These are phyloP conservation scores for Spodoptera frugiperda DNA, from an alignment of 1,140 invertebrate genomes.

Conservation along the genomic window DNA sequence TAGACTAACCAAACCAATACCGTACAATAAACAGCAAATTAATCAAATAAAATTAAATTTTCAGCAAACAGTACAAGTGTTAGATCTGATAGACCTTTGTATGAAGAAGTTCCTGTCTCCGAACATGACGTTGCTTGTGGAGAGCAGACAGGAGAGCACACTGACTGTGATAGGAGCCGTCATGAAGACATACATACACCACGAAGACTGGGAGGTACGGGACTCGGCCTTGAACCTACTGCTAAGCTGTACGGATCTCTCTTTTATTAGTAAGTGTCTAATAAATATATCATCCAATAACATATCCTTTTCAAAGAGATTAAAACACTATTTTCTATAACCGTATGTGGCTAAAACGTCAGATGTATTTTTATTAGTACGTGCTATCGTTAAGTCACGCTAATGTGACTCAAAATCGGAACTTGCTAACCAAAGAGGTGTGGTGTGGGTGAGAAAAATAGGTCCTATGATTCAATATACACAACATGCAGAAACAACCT, in stretches of 20 bases:
- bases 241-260: constrained; percentile 88
- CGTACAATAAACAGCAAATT: too few relatives aligned
- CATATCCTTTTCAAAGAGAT: not conserved
- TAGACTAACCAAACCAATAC: too few relatives aligned
- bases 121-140: constrained; percentile 89
- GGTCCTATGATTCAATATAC: too few relatives aligned
- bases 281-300: not conserved
- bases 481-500: too few relatives aligned
- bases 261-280: constrained; percentile 87
- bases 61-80: constrained; percentile 87
- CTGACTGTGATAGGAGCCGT: constrained; percentile 87
- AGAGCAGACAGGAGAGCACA: constrained; percentile 86
- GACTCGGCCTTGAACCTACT: constrained; percentile 90
- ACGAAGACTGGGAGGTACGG: constrained; percentile 89
- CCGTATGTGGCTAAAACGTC: too few relatives aligned
- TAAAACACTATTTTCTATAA: too few relatives aligned
- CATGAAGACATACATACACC: constrained; percentile 88
- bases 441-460: too few relatives aligned
- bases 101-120: constrained; percentile 90
- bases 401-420: too few relatives aligned
- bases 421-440: too few relatives aligned
- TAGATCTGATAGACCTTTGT: constrained; percentile 89
- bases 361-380: too few relatives aligned
- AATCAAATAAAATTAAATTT: constrained; percentile 50
- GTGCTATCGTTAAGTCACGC: too few relatives aligned